Conservation (phyloP, 2,888 invertebrate species). For the Xylota sylvarum region DNA sequence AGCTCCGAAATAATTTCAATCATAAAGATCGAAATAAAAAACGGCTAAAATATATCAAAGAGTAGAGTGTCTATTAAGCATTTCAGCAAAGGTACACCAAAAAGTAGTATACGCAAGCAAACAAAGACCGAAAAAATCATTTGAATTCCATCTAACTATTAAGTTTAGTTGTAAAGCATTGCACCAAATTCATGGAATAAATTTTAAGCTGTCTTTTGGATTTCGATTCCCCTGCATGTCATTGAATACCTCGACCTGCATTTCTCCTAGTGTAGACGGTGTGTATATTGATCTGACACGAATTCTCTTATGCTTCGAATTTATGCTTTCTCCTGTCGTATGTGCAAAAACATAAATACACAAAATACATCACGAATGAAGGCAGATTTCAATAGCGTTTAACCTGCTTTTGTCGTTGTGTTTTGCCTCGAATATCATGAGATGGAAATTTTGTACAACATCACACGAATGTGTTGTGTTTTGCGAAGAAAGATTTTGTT, state of each 20-base stretch:
- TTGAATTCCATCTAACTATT: too few species aligned
- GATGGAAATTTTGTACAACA: slow-evolving; percentile 27
- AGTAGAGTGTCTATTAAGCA: too few species aligned
- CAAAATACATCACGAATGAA: slow-evolving; percentile 23
- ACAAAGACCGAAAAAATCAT: too few species aligned
- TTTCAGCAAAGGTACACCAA: too few species aligned
- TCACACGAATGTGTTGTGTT: slow-evolving; percentile 20
- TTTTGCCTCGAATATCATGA: slow-evolving; percentile 9
- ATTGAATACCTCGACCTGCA: slow-evolving; percentile 33
- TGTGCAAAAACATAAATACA: slow-evolving; percentile 21
- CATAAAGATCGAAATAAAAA: too few species aligned
- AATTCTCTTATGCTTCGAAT: slow-evolving; percentile 30
- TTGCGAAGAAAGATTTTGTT: not conserved
- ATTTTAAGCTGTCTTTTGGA: not conserved
- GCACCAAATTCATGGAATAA: not conserved
- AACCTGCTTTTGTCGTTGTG: slow-evolving; percentile 56
- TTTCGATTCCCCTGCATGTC: slow-evolving; percentile 4
- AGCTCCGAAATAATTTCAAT: too few species aligned
- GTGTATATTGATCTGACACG: slow-evolving; percentile 26
- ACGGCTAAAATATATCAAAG: too few species aligned
- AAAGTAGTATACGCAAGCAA: too few species aligned
- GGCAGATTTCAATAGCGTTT: slow-evolving; percentile 18
- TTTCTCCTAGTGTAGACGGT: slow-evolving; percentile 19
- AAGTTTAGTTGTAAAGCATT: not conserved
- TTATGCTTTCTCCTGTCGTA: slow-evolving; percentile 42